A percentile compares a stretch with the other conserved stretches of the same genome.
Conservation (phyloP, 1,140 invertebrate species). For the Zaprionus taronus region DNA sequence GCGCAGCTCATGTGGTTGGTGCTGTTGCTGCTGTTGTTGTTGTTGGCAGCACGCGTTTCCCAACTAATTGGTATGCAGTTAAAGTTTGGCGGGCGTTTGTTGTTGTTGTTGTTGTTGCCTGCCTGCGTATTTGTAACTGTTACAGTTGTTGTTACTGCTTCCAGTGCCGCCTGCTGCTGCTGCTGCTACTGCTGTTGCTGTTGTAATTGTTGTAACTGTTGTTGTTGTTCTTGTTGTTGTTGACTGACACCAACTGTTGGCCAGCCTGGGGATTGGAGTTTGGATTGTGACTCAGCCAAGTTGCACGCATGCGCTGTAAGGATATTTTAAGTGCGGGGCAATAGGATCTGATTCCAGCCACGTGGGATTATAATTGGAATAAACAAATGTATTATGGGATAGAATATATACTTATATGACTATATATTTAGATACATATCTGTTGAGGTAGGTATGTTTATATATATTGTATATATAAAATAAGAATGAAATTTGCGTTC, state of each 20-base stretch:
- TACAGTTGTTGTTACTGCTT: slow-evolving; percentile 57
- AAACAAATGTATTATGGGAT: not conserved
- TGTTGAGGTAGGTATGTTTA: no score
- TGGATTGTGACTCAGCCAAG: slow-evolving; percentile 46
- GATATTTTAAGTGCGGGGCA: slow-evolving; percentile 1
- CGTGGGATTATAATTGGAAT: not conserved
- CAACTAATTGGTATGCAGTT: slow-evolving; percentile 82
- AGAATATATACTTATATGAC: no score
- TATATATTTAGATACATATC: no score
- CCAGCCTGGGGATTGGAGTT: slow-evolving; percentile 24
- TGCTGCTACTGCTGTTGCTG: slow-evolving; percentile 30
- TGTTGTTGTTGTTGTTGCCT: slow-evolving; percentile 47
- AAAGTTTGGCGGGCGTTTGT: slow-evolving; percentile 74
- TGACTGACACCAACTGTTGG: slow-evolving; percentile 51
- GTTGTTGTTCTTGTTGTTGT: slow-evolving; percentile 24
- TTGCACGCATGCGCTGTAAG: slow-evolving; percentile 25
- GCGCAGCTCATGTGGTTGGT: slow-evolving; percentile 38
- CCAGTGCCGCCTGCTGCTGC: slow-evolving; percentile 41
- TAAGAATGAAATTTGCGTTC: no score
- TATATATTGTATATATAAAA: no score
- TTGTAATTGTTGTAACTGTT: slow-evolving; percentile 11
- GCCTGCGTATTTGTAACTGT: slow-evolving; percentile 59
- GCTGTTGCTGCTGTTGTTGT: slow-evolving; percentile 43
- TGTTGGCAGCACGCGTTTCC: slow-evolving; percentile 78
- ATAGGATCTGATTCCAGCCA: not conserved